phyloP scores from a whole-genome alignment of 1,140 invertebrate species.

The Dendrolimus kikuchii region DNA sequence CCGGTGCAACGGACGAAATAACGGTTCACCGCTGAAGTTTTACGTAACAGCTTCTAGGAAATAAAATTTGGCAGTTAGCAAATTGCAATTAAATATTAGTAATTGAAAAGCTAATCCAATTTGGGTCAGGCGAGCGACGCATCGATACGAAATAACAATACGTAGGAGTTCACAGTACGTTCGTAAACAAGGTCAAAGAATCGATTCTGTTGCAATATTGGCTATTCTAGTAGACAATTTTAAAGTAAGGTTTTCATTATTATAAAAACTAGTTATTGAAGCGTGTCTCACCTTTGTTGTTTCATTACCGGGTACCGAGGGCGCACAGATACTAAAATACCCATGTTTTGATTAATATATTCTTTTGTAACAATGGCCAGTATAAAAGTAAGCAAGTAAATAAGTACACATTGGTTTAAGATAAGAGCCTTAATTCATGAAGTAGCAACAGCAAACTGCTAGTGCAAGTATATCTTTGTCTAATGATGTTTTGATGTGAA shows the following conservation, averaged over 20 bases:
- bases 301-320: slow-evolving; percentile 18
- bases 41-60: slow-evolving; percentile 25
- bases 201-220: slow-evolving; percentile 8
- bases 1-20: slow-evolving; percentile 22
- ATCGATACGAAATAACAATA: slow-evolving; percentile 5
- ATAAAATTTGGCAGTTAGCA: slow-evolving; percentile 10
- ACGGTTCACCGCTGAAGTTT: slow-evolving; percentile 9
- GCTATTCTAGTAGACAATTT: slow-evolving; percentile 8
- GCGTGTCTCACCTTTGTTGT: slow-evolving; percentile 20
- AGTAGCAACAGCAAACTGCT: no score
- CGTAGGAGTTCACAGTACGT: slow-evolving; percentile 6
- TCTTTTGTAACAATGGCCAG: not conserved
- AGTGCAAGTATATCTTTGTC: no score
- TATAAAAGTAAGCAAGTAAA: slow-evolving; percentile 1
- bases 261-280: slow-evolving; percentile 18
- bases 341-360: not conserved
- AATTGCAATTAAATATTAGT: slow-evolving; percentile 12
- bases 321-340: not conserved
- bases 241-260: slow-evolving; percentile 10
- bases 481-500: no score
- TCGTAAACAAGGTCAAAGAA: slow-evolving; percentile 1
- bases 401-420: not conserved
- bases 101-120: slow-evolving; percentile 1
- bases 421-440: no score
- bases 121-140: slow-evolving; percentile 6